Evolutionary conservation across 2,113 vertebrate genomes (phyloP), one percentile per base, ranked within the genome.

Genomic region (Fregata magnificens): DNA sequence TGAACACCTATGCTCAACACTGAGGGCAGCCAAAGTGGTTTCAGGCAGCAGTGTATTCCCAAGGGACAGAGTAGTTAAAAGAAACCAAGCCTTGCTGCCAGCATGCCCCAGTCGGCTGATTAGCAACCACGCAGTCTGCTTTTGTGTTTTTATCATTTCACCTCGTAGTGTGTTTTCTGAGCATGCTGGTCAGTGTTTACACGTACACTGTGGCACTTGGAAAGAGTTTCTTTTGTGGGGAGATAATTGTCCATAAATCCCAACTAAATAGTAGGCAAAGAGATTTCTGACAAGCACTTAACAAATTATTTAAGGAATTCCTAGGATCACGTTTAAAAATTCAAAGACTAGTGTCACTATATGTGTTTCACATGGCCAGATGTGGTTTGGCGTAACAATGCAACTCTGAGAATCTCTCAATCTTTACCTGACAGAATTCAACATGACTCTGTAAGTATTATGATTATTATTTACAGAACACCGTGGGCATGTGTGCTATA

Each of bases 171-270:
- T 59, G 26, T 91, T 94, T 96, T 81, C 79, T 77, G 93, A 97
- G 90, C 62, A 32, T 95, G 80, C 87, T 97, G 97, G 95, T 90
- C 94, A 94, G 87, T 86, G 79, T 78, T 97, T 80, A 72, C 70
- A 50, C 20, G 5, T 73, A 76, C 67, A 38, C 79, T 82, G 74
- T 77, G 62, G 86, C 74, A 85, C 88, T 89, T 95, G 73, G 55
- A 79, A 95, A 93, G 62, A 47, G 44, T 91, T 97, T 97, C 50
- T 94, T 96, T 72, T 92, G 62, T 1, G 3, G 72, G 61, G 61
- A 94, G 65, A 91, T 94, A 95, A 94, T 94, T 89, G 78, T 94
- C 95, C 87, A 62, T 70, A 87, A 95, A 95, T 91, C 42, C 20
- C 58, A 76, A 11, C 62, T 90, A 95, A 95, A 77, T 6, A 66